phyloP scores from a whole-genome alignment of 2,888 invertebrate species.

The Pyrochroa serraticornis region DNA sequence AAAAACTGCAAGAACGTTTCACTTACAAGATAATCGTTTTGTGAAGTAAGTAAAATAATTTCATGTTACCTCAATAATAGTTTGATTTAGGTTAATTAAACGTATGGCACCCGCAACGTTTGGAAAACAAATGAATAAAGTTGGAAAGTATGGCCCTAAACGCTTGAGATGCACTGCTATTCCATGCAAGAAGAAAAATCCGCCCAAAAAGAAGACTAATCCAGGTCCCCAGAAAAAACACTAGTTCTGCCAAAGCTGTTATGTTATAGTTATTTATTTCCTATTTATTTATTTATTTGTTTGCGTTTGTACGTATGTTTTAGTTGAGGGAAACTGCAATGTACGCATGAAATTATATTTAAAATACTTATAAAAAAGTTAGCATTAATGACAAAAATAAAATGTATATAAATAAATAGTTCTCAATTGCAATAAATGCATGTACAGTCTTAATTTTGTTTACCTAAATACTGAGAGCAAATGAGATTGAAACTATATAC shows the following conservation, averaged over 20 bases:
- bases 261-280: conserved; percentile 32
- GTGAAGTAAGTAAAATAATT: conserved; percentile 49
- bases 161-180: conserved; percentile 54
- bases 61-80: not conserved
- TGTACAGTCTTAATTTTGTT: conserved; percentile 55
- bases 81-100: conserved; percentile 50
- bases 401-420: conserved; percentile 49
- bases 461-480: conserved; percentile 46
- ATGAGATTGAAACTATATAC: conserved; percentile 43
- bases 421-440: conserved; percentile 48
- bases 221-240: conserved; percentile 37
- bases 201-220: conserved; percentile 31
- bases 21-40: conserved; percentile 54
- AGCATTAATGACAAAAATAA: conserved; percentile 44
- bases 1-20: conserved; percentile 53
- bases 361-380: conserved; percentile 49
- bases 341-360: conserved; percentile 42
- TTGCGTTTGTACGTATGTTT: conserved; percentile 22
- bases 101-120: conserved; percentile 50
- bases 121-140: conserved; percentile 51
- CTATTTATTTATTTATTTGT: conserved; percentile 41
- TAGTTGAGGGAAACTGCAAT: conserved; percentile 11
- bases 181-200: conserved; percentile 49
- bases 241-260: conserved; percentile 44
- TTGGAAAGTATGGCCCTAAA: conserved; percentile 50